Evolutionary conservation across 2,888 invertebrate species (phyloP).

Genomic region (Poecilus cupreus): DNA sequence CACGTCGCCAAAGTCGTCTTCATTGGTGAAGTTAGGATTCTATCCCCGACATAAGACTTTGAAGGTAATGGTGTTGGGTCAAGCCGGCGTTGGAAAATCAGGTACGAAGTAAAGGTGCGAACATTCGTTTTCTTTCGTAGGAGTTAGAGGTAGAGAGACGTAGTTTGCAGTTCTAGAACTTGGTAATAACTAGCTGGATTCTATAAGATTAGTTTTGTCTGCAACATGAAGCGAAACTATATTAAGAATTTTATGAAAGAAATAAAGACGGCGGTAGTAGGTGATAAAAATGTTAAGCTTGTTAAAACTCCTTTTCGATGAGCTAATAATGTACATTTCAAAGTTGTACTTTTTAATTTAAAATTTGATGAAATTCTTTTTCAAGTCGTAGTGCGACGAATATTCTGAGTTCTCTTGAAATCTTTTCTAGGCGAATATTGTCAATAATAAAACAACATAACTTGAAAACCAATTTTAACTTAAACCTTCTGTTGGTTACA

Average conservation of each 20-base stretch:
- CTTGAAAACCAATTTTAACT: no score
- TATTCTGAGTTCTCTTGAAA: no score
- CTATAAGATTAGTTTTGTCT: not conserved
- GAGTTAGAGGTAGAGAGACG: not conserved
- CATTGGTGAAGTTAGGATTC: slow-evolving; percentile 79
- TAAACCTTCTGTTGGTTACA: no score
- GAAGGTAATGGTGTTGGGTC: slow-evolving; percentile 86
- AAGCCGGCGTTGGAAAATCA: slow-evolving; percentile 88
- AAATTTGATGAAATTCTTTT: no score
- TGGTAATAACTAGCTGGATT: not conserved
- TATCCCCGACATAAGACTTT: slow-evolving; percentile 81
- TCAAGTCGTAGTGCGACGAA: no score
- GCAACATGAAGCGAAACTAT: not conserved
- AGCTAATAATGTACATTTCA: no score
- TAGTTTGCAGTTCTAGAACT: slow-evolving; percentile 3
- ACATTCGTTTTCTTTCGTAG: slow-evolving; percentile 44
- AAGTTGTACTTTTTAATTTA: no score
- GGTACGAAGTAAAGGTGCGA: slow-evolving; percentile 74
- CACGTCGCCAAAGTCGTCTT: slow-evolving; percentile 80
- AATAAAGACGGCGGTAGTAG: slow-evolving; percentile 49
- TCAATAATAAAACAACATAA: no score
- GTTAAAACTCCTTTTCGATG: no score
- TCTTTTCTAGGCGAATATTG: no score
- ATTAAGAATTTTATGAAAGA: not conserved
- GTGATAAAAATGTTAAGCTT: slow-evolving; percentile 3